Percentiles rank a stretch among this genome's conserved stretches.
Conservation (phyloP, 2,797 vertebrate genomes). For the Iguana delicatissima region DNA sequence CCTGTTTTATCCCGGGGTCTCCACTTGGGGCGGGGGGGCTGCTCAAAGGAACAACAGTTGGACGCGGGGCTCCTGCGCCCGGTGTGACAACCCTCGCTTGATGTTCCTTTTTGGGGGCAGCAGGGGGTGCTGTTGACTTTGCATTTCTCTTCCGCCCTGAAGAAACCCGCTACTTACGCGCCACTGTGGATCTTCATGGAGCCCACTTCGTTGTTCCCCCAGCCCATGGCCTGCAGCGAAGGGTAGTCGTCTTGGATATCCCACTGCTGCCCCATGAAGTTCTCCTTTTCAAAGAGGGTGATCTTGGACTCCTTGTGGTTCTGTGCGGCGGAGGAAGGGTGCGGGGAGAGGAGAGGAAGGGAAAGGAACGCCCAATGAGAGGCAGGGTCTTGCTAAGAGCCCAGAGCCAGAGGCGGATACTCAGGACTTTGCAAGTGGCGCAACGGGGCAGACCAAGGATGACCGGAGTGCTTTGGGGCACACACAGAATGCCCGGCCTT, state of each 20-base stretch:
- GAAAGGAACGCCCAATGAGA: neutral
- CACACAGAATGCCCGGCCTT: neutral
- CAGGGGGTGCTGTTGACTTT: neutral
- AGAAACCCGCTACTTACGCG: constrained; percentile 84
- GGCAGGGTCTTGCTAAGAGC: neutral
- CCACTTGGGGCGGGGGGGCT: too few species aligned
- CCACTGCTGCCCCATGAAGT: constrained; percentile 94
- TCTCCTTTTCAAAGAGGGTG: constrained; percentile 91
- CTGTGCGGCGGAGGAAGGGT: constrained; percentile 71
- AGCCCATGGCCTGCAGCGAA: constrained; percentile 97
- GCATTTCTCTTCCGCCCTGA: neutral
- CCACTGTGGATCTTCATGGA: constrained; percentile 94
- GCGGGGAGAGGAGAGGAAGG: too few species aligned
- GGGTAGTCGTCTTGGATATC: constrained; percentile 94
- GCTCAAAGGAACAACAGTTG: too few species aligned
- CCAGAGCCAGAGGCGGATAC: neutral
- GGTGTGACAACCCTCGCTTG: neutral
- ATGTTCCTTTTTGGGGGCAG: neutral
- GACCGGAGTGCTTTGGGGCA: neutral
- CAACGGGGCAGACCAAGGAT: neutral
- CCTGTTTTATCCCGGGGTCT: neutral
- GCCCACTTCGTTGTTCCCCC: constrained; percentile 95
- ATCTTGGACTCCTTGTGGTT: constrained; percentile 96
- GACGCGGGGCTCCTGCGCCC: too few species aligned
- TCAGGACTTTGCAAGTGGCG: neutral